These are phyloP conservation scores for Nebria brevicollis DNA, from an alignment of 2,888 invertebrate genomes.

Conservation along the genomic window DNA sequence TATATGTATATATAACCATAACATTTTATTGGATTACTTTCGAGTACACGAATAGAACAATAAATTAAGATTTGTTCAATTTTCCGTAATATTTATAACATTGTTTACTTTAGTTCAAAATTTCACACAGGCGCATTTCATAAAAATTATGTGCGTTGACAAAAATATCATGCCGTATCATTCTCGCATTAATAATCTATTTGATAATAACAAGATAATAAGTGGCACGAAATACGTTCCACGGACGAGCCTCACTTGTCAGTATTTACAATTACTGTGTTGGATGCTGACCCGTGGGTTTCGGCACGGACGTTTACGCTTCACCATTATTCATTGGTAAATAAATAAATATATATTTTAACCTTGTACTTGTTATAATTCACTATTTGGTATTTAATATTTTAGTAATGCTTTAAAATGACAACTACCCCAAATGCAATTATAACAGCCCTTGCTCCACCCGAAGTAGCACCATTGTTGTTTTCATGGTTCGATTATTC, in stretches of 20 bases:
- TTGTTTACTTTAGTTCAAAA: background rate
- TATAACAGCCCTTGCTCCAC: constrained; percentile 3
- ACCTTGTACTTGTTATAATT: background rate
- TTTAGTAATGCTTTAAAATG: background rate
- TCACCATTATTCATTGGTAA: background rate
- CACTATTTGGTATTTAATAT: background rate
- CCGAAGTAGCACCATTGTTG: constrained; percentile 51
- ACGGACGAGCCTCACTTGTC: background rate
- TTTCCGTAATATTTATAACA: too few species aligned
- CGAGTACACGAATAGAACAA: too few species aligned
- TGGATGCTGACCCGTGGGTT: background rate
- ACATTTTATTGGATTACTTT: too few species aligned
- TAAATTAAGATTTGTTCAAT: too few species aligned
- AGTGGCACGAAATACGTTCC: background rate
- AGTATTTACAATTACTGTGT: background rate
- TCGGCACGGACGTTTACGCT: background rate
- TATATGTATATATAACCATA: too few species aligned
- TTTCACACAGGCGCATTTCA: background rate
- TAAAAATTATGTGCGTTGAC: constrained; percentile 16
- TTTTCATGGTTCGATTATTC: constrained; percentile 69
- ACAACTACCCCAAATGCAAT: background rate
- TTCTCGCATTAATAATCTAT: constrained; percentile 11
- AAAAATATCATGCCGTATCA: constrained; percentile 30
- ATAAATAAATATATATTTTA: background rate
- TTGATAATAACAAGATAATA: constrained; percentile 24